Evolutionary conservation across 2,113 vertebrate species (phyloP).

Genomic region (Plecotus auritus): DNA sequence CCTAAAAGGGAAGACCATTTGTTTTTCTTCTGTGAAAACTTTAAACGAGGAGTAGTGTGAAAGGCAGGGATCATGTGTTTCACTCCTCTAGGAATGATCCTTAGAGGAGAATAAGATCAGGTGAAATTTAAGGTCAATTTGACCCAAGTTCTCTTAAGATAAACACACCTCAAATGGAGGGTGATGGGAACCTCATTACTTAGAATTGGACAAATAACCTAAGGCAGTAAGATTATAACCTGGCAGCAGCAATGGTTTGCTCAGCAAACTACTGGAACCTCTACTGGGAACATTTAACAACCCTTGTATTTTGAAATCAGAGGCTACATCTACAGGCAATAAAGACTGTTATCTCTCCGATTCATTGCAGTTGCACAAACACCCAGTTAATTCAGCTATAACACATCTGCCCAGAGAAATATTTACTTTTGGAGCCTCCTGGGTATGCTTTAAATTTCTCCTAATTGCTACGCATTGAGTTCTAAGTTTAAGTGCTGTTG

Average conservation of each 20-base stretch:
- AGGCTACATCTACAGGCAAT: conserved; percentile 78
- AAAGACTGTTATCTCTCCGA: conserved; percentile 79
- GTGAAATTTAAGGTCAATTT: conserved; percentile 77
- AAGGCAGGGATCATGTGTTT: conserved; percentile 64
- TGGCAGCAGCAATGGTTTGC: conserved; percentile 70
- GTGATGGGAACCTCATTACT: conserved; percentile 74
- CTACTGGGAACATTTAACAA: conserved; percentile 75
- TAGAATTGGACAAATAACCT: conserved; percentile 77
- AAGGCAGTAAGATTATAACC: conserved; percentile 52
- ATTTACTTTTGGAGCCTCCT: conserved; percentile 77
- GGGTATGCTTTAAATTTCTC: conserved; percentile 68
- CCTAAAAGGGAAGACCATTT: background rate
- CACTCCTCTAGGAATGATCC: conserved; percentile 66
- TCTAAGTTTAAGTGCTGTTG: conserved; percentile 43
- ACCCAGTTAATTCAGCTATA: conserved; percentile 79
- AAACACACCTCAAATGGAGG: conserved; percentile 71
- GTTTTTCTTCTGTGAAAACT: conserved; percentile 48
- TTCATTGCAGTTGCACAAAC: conserved; percentile 79
- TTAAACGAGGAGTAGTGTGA: conserved; percentile 73
- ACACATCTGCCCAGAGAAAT: conserved; percentile 79
- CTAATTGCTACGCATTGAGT: conserved; percentile 60
- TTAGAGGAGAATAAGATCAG: conserved; percentile 66
- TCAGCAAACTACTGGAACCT: conserved; percentile 67
- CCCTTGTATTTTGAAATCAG: conserved; percentile 78
- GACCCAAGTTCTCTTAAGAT: conserved; percentile 76